Conservation (phyloP, 2,797 vertebrate species). For the Cephalopachus bancanus region DNA sequence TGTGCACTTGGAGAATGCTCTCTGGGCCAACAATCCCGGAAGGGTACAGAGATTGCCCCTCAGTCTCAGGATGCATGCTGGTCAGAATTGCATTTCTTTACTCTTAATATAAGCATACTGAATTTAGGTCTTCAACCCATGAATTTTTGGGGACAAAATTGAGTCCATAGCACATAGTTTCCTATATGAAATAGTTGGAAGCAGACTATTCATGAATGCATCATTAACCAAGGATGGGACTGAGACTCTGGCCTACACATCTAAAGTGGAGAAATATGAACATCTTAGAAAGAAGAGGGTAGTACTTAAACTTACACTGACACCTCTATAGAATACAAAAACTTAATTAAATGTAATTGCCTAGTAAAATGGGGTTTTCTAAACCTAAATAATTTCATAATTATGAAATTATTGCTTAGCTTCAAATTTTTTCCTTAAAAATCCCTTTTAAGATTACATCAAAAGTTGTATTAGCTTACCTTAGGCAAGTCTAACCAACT, state of each 20-base stretch:
- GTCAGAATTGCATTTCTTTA: not conserved
- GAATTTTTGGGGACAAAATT: not conserved
- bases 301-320: not conserved
- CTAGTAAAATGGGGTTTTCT: not conserved
- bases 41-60: no score
- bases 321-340: not conserved
- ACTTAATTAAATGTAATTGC: not conserved
- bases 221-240: not conserved
- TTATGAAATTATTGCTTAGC: conserved; percentile 17
- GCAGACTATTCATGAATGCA: not conserved
- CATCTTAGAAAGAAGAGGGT: not conserved
- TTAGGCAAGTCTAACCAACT: not conserved
- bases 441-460: not conserved
- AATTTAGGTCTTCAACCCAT: not conserved
- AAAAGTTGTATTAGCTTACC: not conserved
- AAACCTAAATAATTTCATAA: no score
- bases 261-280: not conserved
- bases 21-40: no score
- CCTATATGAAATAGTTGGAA: not conserved
- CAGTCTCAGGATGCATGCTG: no score
- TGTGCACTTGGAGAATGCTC: no score
- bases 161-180: not conserved
- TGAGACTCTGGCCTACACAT: not conserved
- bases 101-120: not conserved
- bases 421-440: not conserved